A percentile compares a stretch with the other conserved stretches of the same genome.
Conservation (phyloP, 2,113 vertebrate genomes). For the Odocoileus hemionus region DNA sequence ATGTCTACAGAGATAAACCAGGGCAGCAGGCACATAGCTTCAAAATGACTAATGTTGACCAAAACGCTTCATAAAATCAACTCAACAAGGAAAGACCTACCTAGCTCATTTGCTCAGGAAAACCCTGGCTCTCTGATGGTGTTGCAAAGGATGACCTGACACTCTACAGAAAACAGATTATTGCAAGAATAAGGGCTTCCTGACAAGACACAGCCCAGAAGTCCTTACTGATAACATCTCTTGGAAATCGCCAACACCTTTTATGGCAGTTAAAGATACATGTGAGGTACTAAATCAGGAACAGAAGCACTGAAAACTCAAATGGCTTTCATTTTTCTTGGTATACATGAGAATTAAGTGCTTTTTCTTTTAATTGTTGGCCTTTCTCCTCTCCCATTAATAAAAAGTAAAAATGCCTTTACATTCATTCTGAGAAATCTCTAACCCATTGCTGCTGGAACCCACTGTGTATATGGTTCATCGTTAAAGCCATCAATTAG, state of each 20-base stretch:
- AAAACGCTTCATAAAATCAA: slow-evolving; percentile 55
- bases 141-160: not conserved
- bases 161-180: not conserved
- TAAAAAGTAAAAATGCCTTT: not conserved
- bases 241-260: not conserved
- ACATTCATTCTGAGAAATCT: not conserved
- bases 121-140: not conserved
- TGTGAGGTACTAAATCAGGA: not conserved
- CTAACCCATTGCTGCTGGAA: not conserved
- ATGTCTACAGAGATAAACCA: slow-evolving; percentile 44
- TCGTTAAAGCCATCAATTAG: slow-evolving; percentile 32
- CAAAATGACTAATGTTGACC: slow-evolving; percentile 39
- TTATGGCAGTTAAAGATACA: not conserved
- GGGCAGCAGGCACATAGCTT: slow-evolving; percentile 4
- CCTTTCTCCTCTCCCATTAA: not conserved
- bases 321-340: not conserved
- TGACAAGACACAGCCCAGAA: not conserved
- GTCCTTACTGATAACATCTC: not conserved
- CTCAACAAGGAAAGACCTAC: slow-evolving; percentile 14
- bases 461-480: slow-evolving; percentile 31
- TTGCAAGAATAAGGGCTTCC: not conserved
- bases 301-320: not conserved
- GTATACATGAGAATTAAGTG: not conserved
- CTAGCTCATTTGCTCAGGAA: not conserved
- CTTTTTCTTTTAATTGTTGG: not conserved